Percentiles rank a stretch among this genome's conserved stretches.
Conservation (phyloP, 2,888 invertebrate genomes). For the Calliopum simillimum region DNA sequence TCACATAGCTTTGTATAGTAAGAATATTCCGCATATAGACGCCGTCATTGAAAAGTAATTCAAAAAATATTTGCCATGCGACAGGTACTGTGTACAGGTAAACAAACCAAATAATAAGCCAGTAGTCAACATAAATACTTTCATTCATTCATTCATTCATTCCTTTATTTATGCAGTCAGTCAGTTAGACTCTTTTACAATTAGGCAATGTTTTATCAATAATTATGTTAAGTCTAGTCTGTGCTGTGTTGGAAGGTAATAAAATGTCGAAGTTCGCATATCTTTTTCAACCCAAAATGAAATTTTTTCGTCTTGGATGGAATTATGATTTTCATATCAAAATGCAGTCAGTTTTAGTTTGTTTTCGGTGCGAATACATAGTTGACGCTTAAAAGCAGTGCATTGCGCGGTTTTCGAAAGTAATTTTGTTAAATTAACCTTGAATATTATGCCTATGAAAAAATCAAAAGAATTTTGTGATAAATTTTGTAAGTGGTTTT, state of each 20-base stretch:
- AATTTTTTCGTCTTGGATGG: background rate
- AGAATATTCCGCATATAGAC: constrained; percentile 2
- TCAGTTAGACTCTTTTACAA: constrained; percentile 40
- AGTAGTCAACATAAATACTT: constrained; percentile 30
- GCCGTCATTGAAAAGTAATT: constrained; percentile 24
- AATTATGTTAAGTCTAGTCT: constrained; percentile 56
- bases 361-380: constrained; percentile 16
- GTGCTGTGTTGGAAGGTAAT: background rate
- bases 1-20: background rate
- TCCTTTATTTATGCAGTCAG: background rate
- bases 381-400: constrained; percentile 17
- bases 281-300: background rate
- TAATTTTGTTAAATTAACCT: background rate
- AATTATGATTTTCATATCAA: constrained; percentile 14
- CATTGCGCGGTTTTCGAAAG: background rate
- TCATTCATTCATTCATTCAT: constrained; percentile 30
- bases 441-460: constrained; percentile 39
- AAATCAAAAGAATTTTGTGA: constrained; percentile 44
- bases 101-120: constrained; percentile 6
- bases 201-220: constrained; percentile 63
- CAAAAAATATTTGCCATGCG: constrained; percentile 13
- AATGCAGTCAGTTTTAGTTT: constrained; percentile 29
- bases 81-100: constrained; percentile 26
- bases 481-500: constrained; percentile 46
- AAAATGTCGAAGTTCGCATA: background rate